phyloP scores from a whole-genome alignment of 2,888 invertebrate genomes.

The Brachyopa scutellaris region DNA sequence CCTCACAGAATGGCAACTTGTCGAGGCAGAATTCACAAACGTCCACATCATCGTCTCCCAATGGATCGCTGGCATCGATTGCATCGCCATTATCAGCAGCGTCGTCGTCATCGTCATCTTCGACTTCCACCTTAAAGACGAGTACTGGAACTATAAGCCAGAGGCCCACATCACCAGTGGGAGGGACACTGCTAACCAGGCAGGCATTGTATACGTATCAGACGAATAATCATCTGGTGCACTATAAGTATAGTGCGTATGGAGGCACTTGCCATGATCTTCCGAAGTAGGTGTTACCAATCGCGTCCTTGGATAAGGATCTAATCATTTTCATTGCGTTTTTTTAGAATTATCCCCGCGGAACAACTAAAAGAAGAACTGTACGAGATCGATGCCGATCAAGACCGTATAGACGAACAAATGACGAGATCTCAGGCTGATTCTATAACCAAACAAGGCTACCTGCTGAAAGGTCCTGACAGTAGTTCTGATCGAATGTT shows the following conservation, averaged over 20 bases:
- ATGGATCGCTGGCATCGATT: conserved; percentile 79
- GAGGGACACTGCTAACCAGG: conserved; percentile 84
- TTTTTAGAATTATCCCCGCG: conserved; percentile 81
- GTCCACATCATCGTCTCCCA: conserved; percentile 76
- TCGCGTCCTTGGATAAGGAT: too few relatives aligned
- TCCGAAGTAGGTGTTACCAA: conserved; percentile 89
- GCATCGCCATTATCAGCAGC: conserved; percentile 51
- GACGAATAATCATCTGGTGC: conserved; percentile 93
- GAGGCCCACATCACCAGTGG: conserved; percentile 75
- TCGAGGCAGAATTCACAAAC: conserved; percentile 79
- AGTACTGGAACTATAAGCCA: conserved; percentile 76
- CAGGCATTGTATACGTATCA: conserved; percentile 89
- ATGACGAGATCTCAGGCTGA: conserved; percentile 86
- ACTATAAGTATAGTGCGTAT: conserved; percentile 95
- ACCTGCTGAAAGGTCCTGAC: conserved; percentile 95
- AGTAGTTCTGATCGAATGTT: conserved; percentile 94
- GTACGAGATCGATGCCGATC: conserved; percentile 94
- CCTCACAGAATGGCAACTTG: conserved; percentile 71
- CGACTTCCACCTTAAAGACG: conserved; percentile 78
- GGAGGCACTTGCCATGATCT: conserved; percentile 93
- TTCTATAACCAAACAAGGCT: conserved; percentile 94
- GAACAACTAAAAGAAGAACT: conserved; percentile 90
- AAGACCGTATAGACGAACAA: conserved; percentile 89
- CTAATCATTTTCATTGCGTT: background rate
- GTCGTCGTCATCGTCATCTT: conserved; percentile 74